Base-by-base conservation (phyloP, 2,888 invertebrate species). In the Acrobasis suavella region DNA sequence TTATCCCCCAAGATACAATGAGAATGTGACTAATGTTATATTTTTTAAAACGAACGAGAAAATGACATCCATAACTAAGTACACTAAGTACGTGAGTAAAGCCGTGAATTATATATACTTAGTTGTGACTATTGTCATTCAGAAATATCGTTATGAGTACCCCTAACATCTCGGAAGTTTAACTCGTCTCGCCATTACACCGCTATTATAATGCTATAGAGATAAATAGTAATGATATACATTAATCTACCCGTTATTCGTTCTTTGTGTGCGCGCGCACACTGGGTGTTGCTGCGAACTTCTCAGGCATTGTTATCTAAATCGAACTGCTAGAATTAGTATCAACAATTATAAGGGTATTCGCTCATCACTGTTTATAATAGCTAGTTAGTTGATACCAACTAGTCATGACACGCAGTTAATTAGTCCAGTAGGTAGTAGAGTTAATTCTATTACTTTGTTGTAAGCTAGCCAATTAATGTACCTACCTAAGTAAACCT, bases 391-490 rank as follows among this genome's bases (percentile, higher is more conserved):
- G 12, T 15, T 39, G 12, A 38, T 56, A 14, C 39, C 17, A 56
- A 56, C 17, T 56, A 56, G 42, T 22, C 9, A 42, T 42, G 15
- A n/a, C 54, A 38, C 38, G 54, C 38, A 54, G 54, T 38, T 54
- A 37, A 54, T 54, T 38, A 38, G 54, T 14, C 14, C 46, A 9
- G 12, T 52, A 52, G 22, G 14, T 52, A 52, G 32, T 0, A 0
- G 2, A 0, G n/a, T 54, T 9, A 54, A 16, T 38, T 54, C 38
- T 14, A 9, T 54, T 38, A 54, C 54, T 16, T 38, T 54, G 54
- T 54, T 54, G 54, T 22, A 16, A 9, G 17, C 51, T 22, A 16
- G 39, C 55, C 39, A 39, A 55, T 17, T 56, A 17, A 17, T 17
- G 9, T 3, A n/a, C n/a, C n/a, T 12, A 2, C 9, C 14, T 51